Conservation (phyloP, 2,113 vertebrate species). For the Odocoileus virginianus region DNA sequence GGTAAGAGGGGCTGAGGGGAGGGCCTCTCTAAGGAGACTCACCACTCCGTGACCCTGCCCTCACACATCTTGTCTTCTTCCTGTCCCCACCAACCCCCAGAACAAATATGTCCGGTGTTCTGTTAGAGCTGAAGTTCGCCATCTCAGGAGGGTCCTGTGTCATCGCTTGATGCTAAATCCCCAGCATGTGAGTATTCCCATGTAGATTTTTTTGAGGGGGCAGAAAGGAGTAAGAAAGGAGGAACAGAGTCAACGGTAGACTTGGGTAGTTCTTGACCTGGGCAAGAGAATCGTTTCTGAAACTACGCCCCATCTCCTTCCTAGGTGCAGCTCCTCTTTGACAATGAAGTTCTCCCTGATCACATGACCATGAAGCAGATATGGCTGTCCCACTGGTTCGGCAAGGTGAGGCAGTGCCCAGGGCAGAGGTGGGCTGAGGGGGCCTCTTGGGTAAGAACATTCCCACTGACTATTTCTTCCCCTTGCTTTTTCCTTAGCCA, state of each 20-base stretch:
- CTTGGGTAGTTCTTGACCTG: neutral
- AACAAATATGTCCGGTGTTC: constrained; percentile 97
- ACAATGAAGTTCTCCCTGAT: constrained; percentile 82
- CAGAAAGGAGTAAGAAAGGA: neutral
- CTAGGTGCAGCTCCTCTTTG: constrained; percentile 83
- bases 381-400: constrained; percentile 85
- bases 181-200: constrained; percentile 85
- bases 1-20: constrained; percentile 80
- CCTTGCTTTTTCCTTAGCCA: constrained; percentile 65
- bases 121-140: constrained; percentile 91
- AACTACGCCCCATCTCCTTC: neutral
- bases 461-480: neutral
- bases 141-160: constrained; percentile 93
- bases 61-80: neutral
- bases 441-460: neutral
- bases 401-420: constrained; percentile 76
- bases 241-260: fast-evolving
- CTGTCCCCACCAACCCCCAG: constrained; percentile 76
- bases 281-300: neutral
- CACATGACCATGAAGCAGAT: constrained; percentile 87
- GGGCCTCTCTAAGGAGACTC: neutral
- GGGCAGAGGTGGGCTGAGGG: neutral
- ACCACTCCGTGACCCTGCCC: neutral
- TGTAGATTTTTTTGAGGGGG: neutral
- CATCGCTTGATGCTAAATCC: constrained; percentile 91